Percentiles rank a stretch among this genome's conserved stretches.
Evolutionary conservation across 2,888 invertebrate species (phyloP).

Genomic region (Cerastis leucographa): DNA sequence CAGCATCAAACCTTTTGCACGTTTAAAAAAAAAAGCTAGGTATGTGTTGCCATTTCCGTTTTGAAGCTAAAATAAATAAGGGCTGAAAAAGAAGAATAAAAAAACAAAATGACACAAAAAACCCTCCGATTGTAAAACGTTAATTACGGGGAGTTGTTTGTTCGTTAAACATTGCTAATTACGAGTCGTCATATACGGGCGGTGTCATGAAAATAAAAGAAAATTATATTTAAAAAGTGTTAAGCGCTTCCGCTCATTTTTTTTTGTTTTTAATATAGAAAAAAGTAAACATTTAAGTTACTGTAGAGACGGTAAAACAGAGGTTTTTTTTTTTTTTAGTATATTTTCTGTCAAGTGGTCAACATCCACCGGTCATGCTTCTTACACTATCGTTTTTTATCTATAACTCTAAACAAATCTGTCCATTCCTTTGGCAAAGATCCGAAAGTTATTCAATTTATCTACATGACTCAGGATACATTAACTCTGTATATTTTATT

Average conservation of each 20-base stretch:
- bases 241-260: background rate
- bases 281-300: no score
- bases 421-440: background rate
- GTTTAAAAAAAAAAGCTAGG: conserved; percentile 5
- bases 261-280: background rate
- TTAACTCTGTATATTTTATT: background rate
- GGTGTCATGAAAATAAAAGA: conserved; percentile 16
- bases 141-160: conserved; percentile 61
- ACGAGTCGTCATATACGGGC: conserved; percentile 43
- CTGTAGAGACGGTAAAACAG: no score
- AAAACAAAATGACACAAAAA: conserved; percentile 23
- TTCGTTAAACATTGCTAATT: conserved; percentile 57
- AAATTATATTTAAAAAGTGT: conserved; percentile 33
- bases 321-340: no score
- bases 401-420: background rate
- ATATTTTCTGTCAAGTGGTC: background rate
- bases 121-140: conserved; percentile 53
- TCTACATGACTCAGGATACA: background rate
- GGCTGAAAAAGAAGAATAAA: conserved; percentile 24
- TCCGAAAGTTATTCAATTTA: no score
- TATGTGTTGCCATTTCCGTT: background rate
- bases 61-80: conserved; percentile 38
- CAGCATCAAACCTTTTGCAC: background rate
- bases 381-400: no score
- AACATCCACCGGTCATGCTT: background rate